Percentiles rank a stretch among this genome's conserved stretches.
These are phyloP conservation scores for Eupithecia centaureata DNA, from an alignment of 2,888 invertebrate genomes.

Conservation along the genomic window DNA sequence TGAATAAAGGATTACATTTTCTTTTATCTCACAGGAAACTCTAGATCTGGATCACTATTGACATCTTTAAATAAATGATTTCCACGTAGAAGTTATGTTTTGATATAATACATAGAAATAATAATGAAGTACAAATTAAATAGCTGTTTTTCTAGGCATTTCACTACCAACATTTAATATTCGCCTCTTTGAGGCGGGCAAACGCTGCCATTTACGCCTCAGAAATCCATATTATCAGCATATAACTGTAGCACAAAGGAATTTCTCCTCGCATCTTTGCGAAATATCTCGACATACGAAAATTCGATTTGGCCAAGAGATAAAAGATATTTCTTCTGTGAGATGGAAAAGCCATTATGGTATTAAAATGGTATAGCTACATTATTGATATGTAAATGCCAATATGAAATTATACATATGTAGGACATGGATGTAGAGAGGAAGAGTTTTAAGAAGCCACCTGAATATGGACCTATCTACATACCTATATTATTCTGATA, in stretches of 20 bases:
- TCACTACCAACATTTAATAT: constrained; percentile 25
- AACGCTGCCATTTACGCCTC: constrained; percentile 51
- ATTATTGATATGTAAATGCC: constrained; percentile 43
- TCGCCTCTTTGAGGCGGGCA: constrained; percentile 44
- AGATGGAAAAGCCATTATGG: constrained; percentile 58
- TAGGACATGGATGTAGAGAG: not conserved
- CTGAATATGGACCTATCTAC: too few relatives aligned
- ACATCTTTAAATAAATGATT: not conserved
- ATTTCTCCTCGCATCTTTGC: constrained; percentile 62
- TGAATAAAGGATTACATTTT: constrained; percentile 28
- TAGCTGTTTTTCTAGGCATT: constrained; percentile 24
- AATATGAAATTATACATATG: not conserved
- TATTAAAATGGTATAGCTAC: constrained; percentile 52
- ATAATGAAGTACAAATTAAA: constrained; percentile 5
- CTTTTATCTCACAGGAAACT: not conserved
- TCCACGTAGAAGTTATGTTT: too few relatives aligned
- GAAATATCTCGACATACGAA: constrained; percentile 62
- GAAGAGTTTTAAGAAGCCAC: not conserved
- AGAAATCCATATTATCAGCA: constrained; percentile 63
- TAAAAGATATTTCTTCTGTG: constrained; percentile 54
- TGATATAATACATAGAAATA: too few relatives aligned
- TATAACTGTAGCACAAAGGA: constrained; percentile 64
- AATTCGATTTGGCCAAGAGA: constrained; percentile 62
- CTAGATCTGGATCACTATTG: not conserved
- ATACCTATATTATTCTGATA: not conserved